Conservation (phyloP, 2,888 invertebrate genomes). For the Adelphocoris suturalis region DNA sequence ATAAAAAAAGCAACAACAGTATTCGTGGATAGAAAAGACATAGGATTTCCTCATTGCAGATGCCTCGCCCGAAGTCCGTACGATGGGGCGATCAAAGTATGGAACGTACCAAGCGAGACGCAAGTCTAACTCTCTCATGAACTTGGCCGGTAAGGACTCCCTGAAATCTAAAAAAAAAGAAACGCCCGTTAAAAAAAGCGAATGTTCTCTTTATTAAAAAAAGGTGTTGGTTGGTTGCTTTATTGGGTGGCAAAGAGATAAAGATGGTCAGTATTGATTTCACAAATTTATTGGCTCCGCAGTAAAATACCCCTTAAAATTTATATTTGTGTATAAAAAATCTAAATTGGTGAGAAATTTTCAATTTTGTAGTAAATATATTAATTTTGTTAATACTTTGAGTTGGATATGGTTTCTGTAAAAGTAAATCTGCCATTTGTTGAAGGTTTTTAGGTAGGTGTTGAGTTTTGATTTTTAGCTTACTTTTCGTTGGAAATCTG, state of each 20-base stretch:
- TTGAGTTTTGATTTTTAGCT: neutral
- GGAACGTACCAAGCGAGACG: conserved; percentile 91
- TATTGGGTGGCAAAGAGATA: neutral
- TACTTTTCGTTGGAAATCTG: neutral
- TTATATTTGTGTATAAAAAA: neutral
- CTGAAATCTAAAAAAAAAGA: conserved; percentile 57
- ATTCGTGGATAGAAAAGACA: conserved; percentile 64
- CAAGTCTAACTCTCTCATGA: conserved; percentile 97
- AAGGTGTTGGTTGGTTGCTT: conserved; percentile 67
- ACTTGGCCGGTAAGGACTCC: conserved; percentile 92
- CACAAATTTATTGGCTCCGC: neutral
- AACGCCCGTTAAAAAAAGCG: conserved; percentile 45
- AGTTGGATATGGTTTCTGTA: neutral
- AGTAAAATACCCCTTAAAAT: neutral
- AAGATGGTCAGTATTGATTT: neutral
- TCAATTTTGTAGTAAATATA: neutral
- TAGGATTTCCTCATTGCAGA: conserved; percentile 83
- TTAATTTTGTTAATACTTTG: neutral
- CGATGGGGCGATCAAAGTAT: conserved; percentile 89
- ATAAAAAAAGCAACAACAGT: neutral
- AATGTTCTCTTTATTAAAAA: conserved; percentile 53
- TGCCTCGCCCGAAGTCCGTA: conserved; percentile 89
- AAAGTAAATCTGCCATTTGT: neutral
- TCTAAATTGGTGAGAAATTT: neutral
- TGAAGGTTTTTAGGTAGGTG: neutral